A percentile compares a stretch with the other conserved stretches of the same genome.
These are phyloP conservation scores for Nyctereutes procyonoides DNA, from an alignment of 2,113 vertebrate genomes.

Conservation along the genomic window DNA sequence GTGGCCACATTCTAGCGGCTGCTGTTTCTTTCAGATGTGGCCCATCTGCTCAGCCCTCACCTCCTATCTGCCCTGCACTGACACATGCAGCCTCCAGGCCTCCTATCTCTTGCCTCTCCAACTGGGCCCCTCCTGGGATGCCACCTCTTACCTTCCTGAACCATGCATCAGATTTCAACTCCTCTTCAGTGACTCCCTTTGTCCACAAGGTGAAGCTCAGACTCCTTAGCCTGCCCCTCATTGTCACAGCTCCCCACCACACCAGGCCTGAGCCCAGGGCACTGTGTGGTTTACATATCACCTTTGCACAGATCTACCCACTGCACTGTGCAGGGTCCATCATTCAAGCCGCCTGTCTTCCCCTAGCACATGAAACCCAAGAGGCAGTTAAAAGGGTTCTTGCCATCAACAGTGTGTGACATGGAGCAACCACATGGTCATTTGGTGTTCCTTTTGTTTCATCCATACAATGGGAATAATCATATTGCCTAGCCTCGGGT, in stretches of 20 bases:
- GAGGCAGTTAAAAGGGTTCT: background rate
- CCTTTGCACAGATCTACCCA: background rate
- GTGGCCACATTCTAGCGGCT: rapidly evolving
- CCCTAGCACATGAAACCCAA: background rate
- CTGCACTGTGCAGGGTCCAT: background rate
- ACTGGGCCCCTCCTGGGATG: rapidly evolving
- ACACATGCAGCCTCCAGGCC: background rate
- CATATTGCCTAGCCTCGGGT: background rate
- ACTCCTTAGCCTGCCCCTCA: background rate
- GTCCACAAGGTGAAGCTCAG: background rate
- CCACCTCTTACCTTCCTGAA: background rate
- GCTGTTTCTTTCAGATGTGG: background rate
- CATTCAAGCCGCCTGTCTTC: background rate
- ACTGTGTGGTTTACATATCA: rapidly evolving
- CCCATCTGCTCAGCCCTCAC: background rate
- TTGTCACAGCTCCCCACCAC: background rate
- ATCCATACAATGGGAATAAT: background rate
- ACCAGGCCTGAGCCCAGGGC: background rate
- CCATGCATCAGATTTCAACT: background rate
- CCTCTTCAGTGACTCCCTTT: background rate
- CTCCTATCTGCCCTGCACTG: too few relatives aligned
- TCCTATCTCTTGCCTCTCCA: background rate
- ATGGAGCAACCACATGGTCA: too few relatives aligned
- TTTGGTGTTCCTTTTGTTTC: too few relatives aligned
- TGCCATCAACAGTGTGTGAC: background rate